phyloP scores from a whole-genome alignment of 2,113 vertebrate genomes.

The Melanostigma gelatinosum region DNA sequence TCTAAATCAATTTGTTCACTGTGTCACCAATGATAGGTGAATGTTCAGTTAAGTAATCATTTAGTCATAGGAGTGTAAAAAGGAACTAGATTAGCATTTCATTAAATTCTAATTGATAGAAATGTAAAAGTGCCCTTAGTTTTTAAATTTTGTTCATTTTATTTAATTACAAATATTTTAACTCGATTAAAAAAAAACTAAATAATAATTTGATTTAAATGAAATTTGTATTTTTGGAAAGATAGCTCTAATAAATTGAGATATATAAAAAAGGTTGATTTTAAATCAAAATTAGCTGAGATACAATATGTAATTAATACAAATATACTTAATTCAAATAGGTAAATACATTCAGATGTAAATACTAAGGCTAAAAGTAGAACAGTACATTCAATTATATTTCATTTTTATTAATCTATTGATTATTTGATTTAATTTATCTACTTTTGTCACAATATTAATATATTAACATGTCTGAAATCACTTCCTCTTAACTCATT shows the following conservation, averaged over 20 bases:
- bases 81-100: not conserved
- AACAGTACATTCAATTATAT: not conserved
- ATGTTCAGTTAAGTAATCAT: too few species aligned
- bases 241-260: not conserved
- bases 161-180: too few species aligned
- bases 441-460: not conserved
- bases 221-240: not conserved
- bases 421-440: not conserved
- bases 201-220: too few species aligned
- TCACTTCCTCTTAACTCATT: not conserved
- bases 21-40: not conserved
- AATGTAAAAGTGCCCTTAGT: too few species aligned
- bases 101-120: not conserved
- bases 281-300: not conserved
- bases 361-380: not conserved
- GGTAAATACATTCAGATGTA: not conserved
- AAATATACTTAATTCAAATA: not conserved
- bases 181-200: too few species aligned
- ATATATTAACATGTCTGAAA: not conserved
- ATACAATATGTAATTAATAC: not conserved
- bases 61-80: too few species aligned
- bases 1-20: not conserved
- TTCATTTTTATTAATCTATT: not conserved
- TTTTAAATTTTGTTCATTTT: too few species aligned
- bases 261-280: not conserved